These are phyloP conservation scores for Lutjanus erythropterus DNA, from an alignment of 2,113 vertebrate species.

Conservation along the genomic window DNA sequence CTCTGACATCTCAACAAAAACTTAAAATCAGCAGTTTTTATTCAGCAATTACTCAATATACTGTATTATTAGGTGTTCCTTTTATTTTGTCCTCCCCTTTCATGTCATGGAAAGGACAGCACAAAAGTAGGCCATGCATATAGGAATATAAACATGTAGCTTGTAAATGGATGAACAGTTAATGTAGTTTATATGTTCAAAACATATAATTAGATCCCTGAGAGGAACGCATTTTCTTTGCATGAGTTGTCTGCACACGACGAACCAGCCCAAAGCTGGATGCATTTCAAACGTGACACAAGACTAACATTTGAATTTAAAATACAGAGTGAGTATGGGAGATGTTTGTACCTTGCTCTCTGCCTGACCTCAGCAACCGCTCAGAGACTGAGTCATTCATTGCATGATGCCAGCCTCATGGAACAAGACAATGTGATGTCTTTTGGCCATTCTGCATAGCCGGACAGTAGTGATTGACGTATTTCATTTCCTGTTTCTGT, in stretches of 20 bases:
- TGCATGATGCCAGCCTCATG: conserved; percentile 4
- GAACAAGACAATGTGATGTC: conserved; percentile 30
- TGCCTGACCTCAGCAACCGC: conserved; percentile 15
- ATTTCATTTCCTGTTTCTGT: conserved; percentile 63
- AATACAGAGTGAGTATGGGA: neutral
- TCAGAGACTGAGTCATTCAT: conserved; percentile 1
- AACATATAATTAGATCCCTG: conserved; percentile 10
- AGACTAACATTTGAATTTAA: neutral
- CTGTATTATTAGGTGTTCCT: neutral
- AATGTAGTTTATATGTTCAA: conserved; percentile 13
- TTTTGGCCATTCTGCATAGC: conserved; percentile 8
- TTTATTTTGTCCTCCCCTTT: neutral
- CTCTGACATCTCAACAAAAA: neutral
- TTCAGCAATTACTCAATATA: neutral
- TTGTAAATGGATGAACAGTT: conserved; percentile 25
- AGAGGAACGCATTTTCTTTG: conserved; percentile 9
- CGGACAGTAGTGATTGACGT: conserved; percentile 12
- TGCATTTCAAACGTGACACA: conserved; percentile 16
- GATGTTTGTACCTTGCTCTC: neutral
- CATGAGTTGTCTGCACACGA: conserved; percentile 22
- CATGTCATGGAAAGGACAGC: neutral
- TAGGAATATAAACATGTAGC: conserved; percentile 9
- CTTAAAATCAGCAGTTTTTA: neutral
- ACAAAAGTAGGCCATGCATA: conserved; percentile 41
- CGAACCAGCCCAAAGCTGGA: conserved; percentile 10